phyloP scores from a whole-genome alignment of 2,888 invertebrate species.

The Boloria selene region DNA sequence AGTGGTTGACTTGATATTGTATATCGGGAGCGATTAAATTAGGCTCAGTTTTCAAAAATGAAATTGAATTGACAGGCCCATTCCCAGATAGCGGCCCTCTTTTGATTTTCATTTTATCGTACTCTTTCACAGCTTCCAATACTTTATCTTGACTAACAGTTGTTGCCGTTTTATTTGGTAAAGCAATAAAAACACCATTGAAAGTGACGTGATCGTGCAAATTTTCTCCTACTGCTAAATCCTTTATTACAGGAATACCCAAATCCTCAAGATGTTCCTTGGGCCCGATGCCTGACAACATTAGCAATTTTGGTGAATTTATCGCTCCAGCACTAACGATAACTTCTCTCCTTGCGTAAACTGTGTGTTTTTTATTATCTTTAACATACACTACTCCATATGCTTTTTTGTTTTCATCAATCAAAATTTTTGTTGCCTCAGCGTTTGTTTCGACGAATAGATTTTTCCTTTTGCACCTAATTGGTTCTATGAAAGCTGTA shows the following conservation, averaged over 20 bases:
- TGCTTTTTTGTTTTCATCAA: slow-evolving; percentile 69
- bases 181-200: slow-evolving; percentile 71
- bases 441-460: slow-evolving; percentile 75
- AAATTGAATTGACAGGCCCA: slow-evolving; percentile 79
- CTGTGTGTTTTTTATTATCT: slow-evolving; percentile 47
- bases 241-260: slow-evolving; percentile 52
- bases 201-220: slow-evolving; percentile 71
- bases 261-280: slow-evolving; percentile 53
- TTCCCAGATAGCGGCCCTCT: slow-evolving; percentile 77
- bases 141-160: slow-evolving; percentile 60
- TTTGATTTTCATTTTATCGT: slow-evolving; percentile 56
- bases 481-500: slow-evolving; percentile 85
- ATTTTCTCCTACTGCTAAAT: slow-evolving; percentile 66
- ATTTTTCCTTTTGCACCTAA: slow-evolving; percentile 78
- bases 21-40: slow-evolving; percentile 82
- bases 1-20: slow-evolving; percentile 81
- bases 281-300: slow-evolving; percentile 69
- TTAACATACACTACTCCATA: slow-evolving; percentile 57
- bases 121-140: slow-evolving; percentile 62
- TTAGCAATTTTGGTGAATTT: slow-evolving; percentile 61
- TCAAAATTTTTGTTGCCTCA: slow-evolving; percentile 79
- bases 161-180: slow-evolving; percentile 78
- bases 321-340: slow-evolving; percentile 62
- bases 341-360: slow-evolving; percentile 61
- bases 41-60: slow-evolving; percentile 80